phyloP scores from a whole-genome alignment of 2,888 invertebrate species.

The Drosophila nigritarsus region DNA sequence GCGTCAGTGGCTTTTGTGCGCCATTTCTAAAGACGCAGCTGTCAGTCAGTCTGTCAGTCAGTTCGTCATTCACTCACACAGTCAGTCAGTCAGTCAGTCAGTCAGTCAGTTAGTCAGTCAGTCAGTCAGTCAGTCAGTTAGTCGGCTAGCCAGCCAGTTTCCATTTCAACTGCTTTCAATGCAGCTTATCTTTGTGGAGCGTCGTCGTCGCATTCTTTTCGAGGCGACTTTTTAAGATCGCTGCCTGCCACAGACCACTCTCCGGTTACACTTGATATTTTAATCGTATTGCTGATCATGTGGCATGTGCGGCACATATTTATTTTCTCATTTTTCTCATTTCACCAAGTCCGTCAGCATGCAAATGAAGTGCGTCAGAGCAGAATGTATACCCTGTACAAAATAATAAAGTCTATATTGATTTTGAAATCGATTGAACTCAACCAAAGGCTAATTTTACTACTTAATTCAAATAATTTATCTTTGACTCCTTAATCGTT shows the following conservation, averaged over 20 bases:
- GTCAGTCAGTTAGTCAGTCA: conserved; percentile 59
- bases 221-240: conserved; percentile 36
- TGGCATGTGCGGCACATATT: conserved; percentile 66
- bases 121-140: conserved; percentile 41
- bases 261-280: conserved; percentile 72
- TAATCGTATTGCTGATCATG: conserved; percentile 74
- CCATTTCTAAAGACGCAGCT: conserved; percentile 74
- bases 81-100: conserved; percentile 43
- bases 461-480: not conserved
- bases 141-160: conserved; percentile 65
- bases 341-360: conserved; percentile 55
- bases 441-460: not conserved
- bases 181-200: conserved; percentile 71
- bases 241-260: conserved; percentile 21
- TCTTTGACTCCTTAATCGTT: not conserved
- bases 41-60: conserved; percentile 42
- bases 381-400: conserved; percentile 32
- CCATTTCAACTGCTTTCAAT: conserved; percentile 18
- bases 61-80: conserved; percentile 39
- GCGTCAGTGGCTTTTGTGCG: conserved; percentile 74
- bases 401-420: not conserved
- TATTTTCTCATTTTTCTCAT: conserved; percentile 29
- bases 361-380: conserved; percentile 48
- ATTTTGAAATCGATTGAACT: not conserved
- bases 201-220: conserved; percentile 62